These are phyloP conservation scores for Carettochelys insculpta DNA, from an alignment of 2,113 vertebrate genomes.

Conservation along the genomic window DNA sequence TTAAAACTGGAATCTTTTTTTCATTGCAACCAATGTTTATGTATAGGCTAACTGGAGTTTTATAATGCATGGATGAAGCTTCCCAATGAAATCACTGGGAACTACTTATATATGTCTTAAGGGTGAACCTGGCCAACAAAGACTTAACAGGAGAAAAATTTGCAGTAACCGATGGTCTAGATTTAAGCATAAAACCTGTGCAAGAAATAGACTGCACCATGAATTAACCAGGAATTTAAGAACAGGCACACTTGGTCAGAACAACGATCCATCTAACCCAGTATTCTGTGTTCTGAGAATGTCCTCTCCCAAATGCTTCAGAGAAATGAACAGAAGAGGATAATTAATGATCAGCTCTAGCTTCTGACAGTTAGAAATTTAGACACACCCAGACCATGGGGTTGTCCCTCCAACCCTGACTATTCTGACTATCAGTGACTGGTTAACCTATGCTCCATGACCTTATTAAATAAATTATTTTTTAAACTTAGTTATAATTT, in stretches of 20 bases:
- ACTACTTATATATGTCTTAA: rapidly evolving
- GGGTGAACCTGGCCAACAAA: background rate
- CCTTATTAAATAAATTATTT: background rate
- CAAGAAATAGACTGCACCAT: background rate
- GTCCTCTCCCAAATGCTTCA: too few species aligned
- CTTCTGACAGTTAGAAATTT: too few species aligned
- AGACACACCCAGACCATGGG: too few species aligned
- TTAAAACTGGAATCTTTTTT: background rate
- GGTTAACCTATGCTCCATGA: background rate
- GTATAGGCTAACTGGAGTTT: background rate
- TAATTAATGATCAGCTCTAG: too few species aligned
- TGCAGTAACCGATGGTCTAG: background rate
- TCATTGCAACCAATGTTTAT: background rate
- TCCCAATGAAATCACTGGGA: background rate
- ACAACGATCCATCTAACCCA: too few species aligned
- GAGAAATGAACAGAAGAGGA: too few species aligned
- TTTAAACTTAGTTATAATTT: background rate
- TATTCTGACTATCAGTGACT: too few species aligned
- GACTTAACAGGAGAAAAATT: background rate
- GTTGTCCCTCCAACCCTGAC: too few species aligned
- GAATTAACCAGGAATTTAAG: background rate
- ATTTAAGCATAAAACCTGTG: background rate
- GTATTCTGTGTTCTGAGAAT: too few species aligned
- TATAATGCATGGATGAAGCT: background rate
- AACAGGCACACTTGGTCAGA: too few species aligned